These are phyloP conservation scores for Alviniconcha marisindica DNA, from an alignment of 1,140 invertebrate species.

Conservation along the genomic window DNA sequence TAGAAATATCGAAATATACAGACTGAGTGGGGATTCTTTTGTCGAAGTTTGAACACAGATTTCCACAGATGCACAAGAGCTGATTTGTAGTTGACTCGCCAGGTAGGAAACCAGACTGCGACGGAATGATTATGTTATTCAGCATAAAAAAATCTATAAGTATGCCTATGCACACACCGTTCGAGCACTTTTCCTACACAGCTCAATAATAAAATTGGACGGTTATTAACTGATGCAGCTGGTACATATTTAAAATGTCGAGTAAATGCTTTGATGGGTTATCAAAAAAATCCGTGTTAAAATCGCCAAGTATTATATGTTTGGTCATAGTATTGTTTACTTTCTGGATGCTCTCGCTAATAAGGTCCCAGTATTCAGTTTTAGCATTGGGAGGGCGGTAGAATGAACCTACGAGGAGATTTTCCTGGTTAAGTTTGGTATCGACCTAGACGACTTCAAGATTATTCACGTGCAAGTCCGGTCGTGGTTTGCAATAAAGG, in stretches of 20 bases:
- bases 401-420: neutral
- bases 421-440: neutral
- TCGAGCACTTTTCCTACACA: neutral
- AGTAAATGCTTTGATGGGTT: neutral
- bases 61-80: too few species aligned
- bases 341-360: neutral
- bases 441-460: neutral
- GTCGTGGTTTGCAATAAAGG: neutral
- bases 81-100: too few species aligned
- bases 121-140: too few species aligned
- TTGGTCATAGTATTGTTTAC: neutral
- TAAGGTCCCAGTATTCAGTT: neutral
- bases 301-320: slow-evolving; percentile 3
- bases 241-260: neutral
- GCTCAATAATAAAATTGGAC: neutral
- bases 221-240: neutral
- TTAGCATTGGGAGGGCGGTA: neutral
- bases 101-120: too few species aligned
- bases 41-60: too few species aligned
- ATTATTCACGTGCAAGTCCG: neutral
- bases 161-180: neutral
- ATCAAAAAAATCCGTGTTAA: neutral
- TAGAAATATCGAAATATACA: too few species aligned
- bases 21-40: too few species aligned
- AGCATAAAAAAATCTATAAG: too few species aligned